Evolutionary conservation across 2,888 invertebrate species (phyloP).

Genomic region (Xylota segnis): DNA sequence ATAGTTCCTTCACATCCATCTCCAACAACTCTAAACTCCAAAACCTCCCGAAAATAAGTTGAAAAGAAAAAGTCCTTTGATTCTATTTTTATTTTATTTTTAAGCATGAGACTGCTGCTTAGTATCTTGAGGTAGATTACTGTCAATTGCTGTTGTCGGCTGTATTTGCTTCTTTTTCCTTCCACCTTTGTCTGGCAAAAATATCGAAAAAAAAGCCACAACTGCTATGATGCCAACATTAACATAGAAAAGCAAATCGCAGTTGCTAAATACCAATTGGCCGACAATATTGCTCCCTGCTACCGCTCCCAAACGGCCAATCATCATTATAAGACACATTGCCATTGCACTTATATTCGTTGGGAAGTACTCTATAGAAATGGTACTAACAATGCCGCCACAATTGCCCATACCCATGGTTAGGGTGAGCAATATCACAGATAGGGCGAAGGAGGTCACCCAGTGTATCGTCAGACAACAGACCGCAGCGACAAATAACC

Average conservation of each 20-base stretch:
- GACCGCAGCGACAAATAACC: constrained; percentile 85
- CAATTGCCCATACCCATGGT: constrained; percentile 86
- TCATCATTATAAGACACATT: constrained; percentile 83
- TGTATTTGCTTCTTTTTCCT: constrained; percentile 37
- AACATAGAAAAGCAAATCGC: constrained; percentile 79
- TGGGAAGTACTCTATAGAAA: constrained; percentile 87
- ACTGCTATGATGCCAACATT: constrained; percentile 77
- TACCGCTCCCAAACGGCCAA: constrained; percentile 83
- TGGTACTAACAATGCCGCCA: constrained; percentile 86
- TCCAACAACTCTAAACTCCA: not conserved
- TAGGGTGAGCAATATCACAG: constrained; percentile 86
- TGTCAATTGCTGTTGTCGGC: not conserved
- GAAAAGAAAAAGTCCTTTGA: not conserved
- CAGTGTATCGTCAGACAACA: constrained; percentile 87
- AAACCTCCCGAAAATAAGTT: not conserved
- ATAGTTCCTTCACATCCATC: no score
- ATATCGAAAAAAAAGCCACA: constrained; percentile 76
- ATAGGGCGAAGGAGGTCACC: constrained; percentile 86
- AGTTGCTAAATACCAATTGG: constrained; percentile 78
- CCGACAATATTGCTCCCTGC: constrained; percentile 82
- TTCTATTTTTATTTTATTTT: not conserved
- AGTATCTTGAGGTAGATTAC: not conserved
- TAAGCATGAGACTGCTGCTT: constrained; percentile 18
- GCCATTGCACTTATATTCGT: constrained; percentile 85
- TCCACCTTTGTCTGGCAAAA: constrained; percentile 79